Evolutionary conservation across 2,797 vertebrate species (phyloP), one percentile per base, ranked within the genome.

Genomic region (Chelmon rostratus): DNA sequence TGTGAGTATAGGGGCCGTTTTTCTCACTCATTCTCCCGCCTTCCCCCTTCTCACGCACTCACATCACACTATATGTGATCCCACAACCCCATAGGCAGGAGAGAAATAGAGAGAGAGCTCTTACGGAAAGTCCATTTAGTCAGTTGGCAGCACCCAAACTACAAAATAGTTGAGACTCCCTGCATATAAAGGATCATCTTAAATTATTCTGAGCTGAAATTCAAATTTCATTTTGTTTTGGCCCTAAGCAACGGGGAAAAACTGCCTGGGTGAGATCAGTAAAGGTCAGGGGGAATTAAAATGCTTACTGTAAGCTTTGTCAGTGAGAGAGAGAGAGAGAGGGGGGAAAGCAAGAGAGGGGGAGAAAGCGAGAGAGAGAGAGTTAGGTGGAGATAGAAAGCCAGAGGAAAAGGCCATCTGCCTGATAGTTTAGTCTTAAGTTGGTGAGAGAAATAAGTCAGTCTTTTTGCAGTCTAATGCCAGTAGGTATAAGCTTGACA

Each of bases 231-330:
- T 93, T 89, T 92, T 92, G 92, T 94, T 93, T 92, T 93, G 88
- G 93, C 92, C 85, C 84, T 71, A 58, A 94, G 92, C 91, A 89
- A 88, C 8, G 50, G 89, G 83, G 83, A 88, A 78, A 46, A 90
- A 84, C 83, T 88, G 90, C 84, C 91, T 74, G 84, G 75, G 78
- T 86, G 85, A 86, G 78, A 92, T 91, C 88, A 89, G 88, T 86
- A 92, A 93, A 93, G 93, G 92, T 93, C 92, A 93, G 88, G 63
- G 78, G 83, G 89, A 92, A 93, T 93, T 91, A 91, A 92, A 92
- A 93, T 92, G 91, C 91, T 91, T 93, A 92, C 87, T 91, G 83
- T 90, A 90, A 84, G 86, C 87, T 92, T 91, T 89, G 89, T 87
- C 86, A 79, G 81, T 40, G 85, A 83, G 65, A 68, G 80, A 69